phyloP scores from a whole-genome alignment of 2,888 invertebrate species.

The Neelides folsomi region DNA sequence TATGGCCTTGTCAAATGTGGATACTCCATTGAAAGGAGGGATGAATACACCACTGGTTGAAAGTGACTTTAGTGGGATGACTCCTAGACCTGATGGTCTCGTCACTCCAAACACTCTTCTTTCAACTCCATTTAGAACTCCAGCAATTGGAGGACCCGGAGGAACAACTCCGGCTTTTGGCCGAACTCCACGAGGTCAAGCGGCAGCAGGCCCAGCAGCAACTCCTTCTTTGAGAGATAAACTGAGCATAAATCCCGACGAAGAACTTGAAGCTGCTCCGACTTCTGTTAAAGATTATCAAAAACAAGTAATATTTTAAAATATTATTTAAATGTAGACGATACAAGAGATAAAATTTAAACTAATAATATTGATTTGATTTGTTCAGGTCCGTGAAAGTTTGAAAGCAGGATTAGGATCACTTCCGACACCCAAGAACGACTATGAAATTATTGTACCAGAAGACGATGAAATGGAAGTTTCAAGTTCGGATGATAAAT shows the following conservation, averaged over 20 bases:
- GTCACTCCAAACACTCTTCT: conserved; percentile 85
- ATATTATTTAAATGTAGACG: too few species aligned
- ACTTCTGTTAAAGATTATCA: conserved; percentile 52
- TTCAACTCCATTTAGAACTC: conserved; percentile 63
- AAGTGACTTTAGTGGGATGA: conserved; percentile 70
- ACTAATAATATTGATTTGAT: neutral
- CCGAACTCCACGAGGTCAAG: conserved; percentile 21
- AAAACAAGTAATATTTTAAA: conserved; percentile 48
- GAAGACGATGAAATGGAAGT: conserved; percentile 53
- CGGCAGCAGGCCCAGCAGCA: conserved; percentile 42
- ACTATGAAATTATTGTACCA: conserved; percentile 96
- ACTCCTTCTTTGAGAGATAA: conserved; percentile 74
- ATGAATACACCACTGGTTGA: conserved; percentile 84
- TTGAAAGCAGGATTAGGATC: conserved; percentile 61
- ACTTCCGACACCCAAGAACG: conserved; percentile 84
- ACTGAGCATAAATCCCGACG: conserved; percentile 85
- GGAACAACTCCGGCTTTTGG: conserved; percentile 14
- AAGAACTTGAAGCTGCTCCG: conserved; percentile 51
- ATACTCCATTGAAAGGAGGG: conserved; percentile 92
- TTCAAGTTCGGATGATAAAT: conserved; percentile 38
- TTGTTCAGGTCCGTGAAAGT: conserved; percentile 44
- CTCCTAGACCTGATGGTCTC: conserved; percentile 56
- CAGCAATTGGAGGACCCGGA: conserved; percentile 19
- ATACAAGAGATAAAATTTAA: too few species aligned
- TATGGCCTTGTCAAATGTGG: conserved; percentile 94